Base-by-base conservation (phyloP, 1,140 invertebrate genomes). In the Oncopeltus fasciatus region DNA sequence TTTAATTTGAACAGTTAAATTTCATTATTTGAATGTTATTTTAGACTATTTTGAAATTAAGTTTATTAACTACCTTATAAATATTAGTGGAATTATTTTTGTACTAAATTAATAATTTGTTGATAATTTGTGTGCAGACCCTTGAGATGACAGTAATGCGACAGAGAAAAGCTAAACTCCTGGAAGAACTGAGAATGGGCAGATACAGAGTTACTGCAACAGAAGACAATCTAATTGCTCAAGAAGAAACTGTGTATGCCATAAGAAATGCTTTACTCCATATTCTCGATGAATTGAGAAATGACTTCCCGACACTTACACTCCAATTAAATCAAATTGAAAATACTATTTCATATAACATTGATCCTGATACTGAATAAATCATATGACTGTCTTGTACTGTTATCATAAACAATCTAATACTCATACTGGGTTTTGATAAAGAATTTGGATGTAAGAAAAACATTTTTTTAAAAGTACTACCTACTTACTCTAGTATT, bases 91-190 rank as follows among this genome's bases (percentile, higher is more conserved):
- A n/a, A n/a, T n/a, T n/a, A n/a, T n/a, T n/a, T n/a, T n/a, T n/a
- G n/a, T n/a, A n/a, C n/a, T n/a, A n/a, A n/a, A n/a, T n/a, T n/a
- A n/a, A n/a, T n/a, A n/a, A n/a, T n/a, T n/a, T n/a, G n/a, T n/a
- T n/a, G n/a, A n/a, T n/a, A n/a, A n/a, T n/a, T 46, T 46, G n/a
- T 67, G 66, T 70, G 59, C 67, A 80, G 72, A 83, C 81, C 66
- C 74, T 84, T 12, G 81, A 84, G 67, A 69, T 77, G 49, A 70
- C 83, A 14, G 70, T 83, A 5, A 73, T 78, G n/a, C 77, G 78
- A 64, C 83, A 85, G 67, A 76, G 76, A 33, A 80, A 80, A 67
- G 73, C 76, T 0, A 76, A 76, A 61, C 71, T 79, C 20, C 77
- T 82, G 51, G 70, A 75, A 21, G 77, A 80, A 24, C 67, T 84